Conservation (phyloP, 2,888 invertebrate species). For the Trissolcus japonicus region DNA sequence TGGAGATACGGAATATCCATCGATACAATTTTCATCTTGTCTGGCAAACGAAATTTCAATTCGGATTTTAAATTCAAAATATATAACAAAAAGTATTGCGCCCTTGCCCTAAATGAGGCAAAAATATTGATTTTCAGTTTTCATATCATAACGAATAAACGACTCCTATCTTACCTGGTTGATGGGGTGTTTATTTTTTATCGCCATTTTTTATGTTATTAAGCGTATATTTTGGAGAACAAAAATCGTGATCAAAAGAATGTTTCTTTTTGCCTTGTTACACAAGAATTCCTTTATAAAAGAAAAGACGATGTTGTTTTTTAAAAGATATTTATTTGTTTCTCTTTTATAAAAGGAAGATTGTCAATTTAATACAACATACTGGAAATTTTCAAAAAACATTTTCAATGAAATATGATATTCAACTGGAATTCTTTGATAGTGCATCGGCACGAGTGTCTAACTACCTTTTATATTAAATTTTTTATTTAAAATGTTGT, state of each 20-base stretch:
- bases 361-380: too few relatives aligned
- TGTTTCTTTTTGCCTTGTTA: background rate
- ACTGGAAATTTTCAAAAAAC: too few relatives aligned
- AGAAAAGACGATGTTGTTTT: too few relatives aligned
- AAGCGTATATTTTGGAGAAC: slow-evolving; percentile 28
- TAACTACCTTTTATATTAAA: too few relatives aligned
- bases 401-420: too few relatives aligned
- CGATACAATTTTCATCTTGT: background rate
- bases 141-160: slow-evolving; percentile 33
- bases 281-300: too few relatives aligned
- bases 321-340: too few relatives aligned
- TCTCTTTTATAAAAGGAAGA: too few relatives aligned
- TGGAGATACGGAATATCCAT: background rate
- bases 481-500: too few relatives aligned
- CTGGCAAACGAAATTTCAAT: slow-evolving; percentile 1
- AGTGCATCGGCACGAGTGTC: too few relatives aligned
- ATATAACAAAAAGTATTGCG: slow-evolving; percentile 22
- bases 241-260: slow-evolving; percentile 12
- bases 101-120: slow-evolving; percentile 14
- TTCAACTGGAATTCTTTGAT: too few relatives aligned
- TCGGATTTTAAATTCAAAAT: slow-evolving; percentile 12
- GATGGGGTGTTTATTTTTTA: slow-evolving; percentile 49
- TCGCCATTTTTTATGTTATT: slow-evolving; percentile 27
- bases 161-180: slow-evolving; percentile 30
- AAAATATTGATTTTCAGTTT: slow-evolving; percentile 38